Base-by-base conservation (phyloP, 2,113 vertebrate genomes). In the Microcebus ravelobensis region DNA sequence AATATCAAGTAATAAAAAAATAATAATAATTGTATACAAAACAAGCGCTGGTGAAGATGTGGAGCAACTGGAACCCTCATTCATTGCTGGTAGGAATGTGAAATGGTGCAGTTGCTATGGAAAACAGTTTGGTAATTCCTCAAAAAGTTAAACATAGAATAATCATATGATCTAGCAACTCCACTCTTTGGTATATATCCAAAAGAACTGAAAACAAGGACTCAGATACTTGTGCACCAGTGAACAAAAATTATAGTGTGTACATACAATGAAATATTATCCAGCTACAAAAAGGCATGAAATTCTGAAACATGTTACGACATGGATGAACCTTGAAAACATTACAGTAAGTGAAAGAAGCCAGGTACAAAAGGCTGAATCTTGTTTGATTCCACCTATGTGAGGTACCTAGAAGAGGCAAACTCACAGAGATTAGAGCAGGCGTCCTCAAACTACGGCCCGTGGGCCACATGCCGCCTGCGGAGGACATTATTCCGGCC, bases 321-420 rank as follows among this genome's bases (percentile, higher is more conserved):
- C 23, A 85, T 42, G 70, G 31, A 81, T 77, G 34, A 92, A 68
- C 50, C 59, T 57, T 87, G 45, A 84, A 90, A 87, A 92, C 10
- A 71, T 45, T 63, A 81, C 8, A 39, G 52, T 73, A 90, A 95
- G 57, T 79, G 39, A 95, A 91, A 93, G 94, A 73, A 61, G 55
- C 10, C 10, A 93, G 42, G 85, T 6, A 94, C n/a, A 84, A 63
- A 91, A 86, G 27, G 57, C 77, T 34, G 97, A 80, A 79, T 42
- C 55, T 1, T 71, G 2, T 59, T 36, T 57, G 25, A 57, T 57
- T 76, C 36, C 70, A 68, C 65, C 73, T 86, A 59, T 31, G 57
- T 17, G 29, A 90, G 29, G 21, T 59, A 86, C 15, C 52, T 10
- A 76, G 50, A 93, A 70, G 21, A 92, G 34, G 39, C 10, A 63